phyloP scores from a whole-genome alignment of 2,797 vertebrate genomes.

The Pangasius larnaudii region DNA sequence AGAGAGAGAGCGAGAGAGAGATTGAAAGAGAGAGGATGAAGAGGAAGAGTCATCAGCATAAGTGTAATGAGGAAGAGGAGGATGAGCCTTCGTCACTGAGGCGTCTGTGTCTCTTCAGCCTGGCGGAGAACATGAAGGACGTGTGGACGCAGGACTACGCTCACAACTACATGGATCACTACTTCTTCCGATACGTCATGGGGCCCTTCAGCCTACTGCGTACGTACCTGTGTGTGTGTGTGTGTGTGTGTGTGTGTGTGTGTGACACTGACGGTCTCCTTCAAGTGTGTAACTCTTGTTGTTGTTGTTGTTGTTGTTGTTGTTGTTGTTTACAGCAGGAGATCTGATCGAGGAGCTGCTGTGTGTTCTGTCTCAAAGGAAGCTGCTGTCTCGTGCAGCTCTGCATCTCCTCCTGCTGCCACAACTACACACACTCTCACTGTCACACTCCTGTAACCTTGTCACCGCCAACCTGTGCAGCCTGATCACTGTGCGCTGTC shows the following conservation, averaged over 20 bases:
- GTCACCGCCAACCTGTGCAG: conserved; percentile 73
- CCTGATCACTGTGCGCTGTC: conserved; percentile 79
- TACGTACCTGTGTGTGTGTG: conserved; percentile 67
- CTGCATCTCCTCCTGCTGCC: conserved; percentile 86
- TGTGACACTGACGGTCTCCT: background rate
- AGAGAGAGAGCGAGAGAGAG: conserved; percentile 23
- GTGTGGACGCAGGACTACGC: conserved; percentile 84
- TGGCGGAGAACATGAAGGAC: conserved; percentile 82
- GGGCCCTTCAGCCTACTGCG: conserved; percentile 84
- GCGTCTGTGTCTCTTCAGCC: conserved; percentile 76
- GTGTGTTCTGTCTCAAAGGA: conserved; percentile 69
- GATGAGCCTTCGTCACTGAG: conserved; percentile 61
- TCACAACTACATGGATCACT: conserved; percentile 82
- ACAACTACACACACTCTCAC: conserved; percentile 77
- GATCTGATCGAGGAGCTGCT: conserved; percentile 79
- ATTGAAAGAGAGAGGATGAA: background rate
- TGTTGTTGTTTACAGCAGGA: conserved; percentile 63
- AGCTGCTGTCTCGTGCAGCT: conserved; percentile 74
- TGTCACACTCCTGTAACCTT: conserved; percentile 72
- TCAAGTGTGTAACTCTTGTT: background rate
- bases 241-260: background rate
- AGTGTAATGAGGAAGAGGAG: conserved; percentile 37
- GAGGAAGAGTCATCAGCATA: background rate
- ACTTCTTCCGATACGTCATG: conserved; percentile 81
- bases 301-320: background rate